Evolutionary conservation across 2,888 invertebrate genomes (phyloP), one percentile per base, ranked within the genome.

Genomic region (Erpobdella octoculata): DNA sequence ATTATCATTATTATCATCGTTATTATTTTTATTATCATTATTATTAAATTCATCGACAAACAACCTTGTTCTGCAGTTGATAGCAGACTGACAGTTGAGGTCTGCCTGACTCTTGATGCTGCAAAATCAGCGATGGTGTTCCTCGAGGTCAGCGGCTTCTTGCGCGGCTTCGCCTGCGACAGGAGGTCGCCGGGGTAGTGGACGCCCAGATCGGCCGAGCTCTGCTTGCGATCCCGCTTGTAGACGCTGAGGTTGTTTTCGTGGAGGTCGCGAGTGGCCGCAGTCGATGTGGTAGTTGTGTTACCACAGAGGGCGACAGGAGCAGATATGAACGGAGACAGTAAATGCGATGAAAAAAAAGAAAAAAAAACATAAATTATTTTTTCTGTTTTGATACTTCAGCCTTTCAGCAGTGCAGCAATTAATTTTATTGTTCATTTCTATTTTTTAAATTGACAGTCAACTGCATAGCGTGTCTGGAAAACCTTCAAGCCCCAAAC

Each of bases 91-190:
- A 73, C 66, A 28, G 73, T 76, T 21, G 76, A 68, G 15, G 73
- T 75, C 71, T 76, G 75, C 70, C 72, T 75, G 41, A 74, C 70
- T 66, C 78, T 77, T 21, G 74, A 75, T 66, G 78, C 78, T 69
- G 80, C 80, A 74, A 82, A 82, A 71, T 82, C 82, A 1, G 81
- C 80, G 35, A 81, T 80, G n/a, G 82, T 82, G 74, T 81, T 81
- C 25, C 81, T 75, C 73, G 81, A 81, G 73, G 80, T 79, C 64
- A 81, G 78, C 70, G 68, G 70, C 46, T 48, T 48, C 48, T 58
- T 38, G 25, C 66, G 58, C 31, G 66, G 71, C 28, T 71, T 62
- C 9, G 66, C 71, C 72, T 79, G 80, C 0, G 79, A 79, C 58
- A 82, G 75, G 2, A 82, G 77, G 71, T 82, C 82, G 0, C 82